phyloP scores from a whole-genome alignment of 2,888 invertebrate species.

The Sarcophaga caerulescens region DNA sequence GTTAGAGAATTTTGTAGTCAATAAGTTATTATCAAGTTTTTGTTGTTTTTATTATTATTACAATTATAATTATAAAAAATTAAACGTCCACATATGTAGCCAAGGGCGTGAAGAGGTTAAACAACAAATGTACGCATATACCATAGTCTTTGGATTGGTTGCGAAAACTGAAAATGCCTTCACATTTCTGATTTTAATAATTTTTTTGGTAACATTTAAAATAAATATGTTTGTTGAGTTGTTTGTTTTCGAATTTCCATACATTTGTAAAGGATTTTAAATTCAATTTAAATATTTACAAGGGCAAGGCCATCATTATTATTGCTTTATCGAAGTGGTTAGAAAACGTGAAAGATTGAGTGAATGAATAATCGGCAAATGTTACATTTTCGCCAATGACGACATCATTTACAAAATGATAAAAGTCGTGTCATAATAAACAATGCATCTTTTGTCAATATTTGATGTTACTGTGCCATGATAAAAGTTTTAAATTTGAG shows the following conservation, averaged over 20 bases:
- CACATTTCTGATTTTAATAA: neutral
- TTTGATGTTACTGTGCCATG: neutral
- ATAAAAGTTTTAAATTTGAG: neutral
- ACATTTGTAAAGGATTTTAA: constrained; percentile 12
- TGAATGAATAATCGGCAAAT: constrained; percentile 13
- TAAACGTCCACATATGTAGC: no score
- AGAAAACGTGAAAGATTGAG: constrained; percentile 8
- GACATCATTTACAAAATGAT: neutral
- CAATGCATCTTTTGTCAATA: neutral
- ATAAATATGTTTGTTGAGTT: neutral
- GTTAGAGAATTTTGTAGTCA: no score
- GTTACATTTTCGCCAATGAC: constrained; percentile 13
- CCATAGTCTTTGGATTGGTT: neutral
- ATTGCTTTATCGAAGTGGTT: constrained; percentile 1
- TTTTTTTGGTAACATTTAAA: neutral
- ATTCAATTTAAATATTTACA: constrained; percentile 54
- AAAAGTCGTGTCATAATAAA: neutral
- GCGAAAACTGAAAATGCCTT: neutral
- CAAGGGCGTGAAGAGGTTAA: no score
- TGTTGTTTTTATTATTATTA: no score
- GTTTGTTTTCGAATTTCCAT: neutral
- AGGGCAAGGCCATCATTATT: constrained; percentile 48
- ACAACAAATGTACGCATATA: neutral
- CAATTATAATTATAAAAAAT: no score
- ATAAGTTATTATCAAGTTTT: no score